phyloP scores from a whole-genome alignment of 2,888 invertebrate genomes.

The Netelia virgata region DNA sequence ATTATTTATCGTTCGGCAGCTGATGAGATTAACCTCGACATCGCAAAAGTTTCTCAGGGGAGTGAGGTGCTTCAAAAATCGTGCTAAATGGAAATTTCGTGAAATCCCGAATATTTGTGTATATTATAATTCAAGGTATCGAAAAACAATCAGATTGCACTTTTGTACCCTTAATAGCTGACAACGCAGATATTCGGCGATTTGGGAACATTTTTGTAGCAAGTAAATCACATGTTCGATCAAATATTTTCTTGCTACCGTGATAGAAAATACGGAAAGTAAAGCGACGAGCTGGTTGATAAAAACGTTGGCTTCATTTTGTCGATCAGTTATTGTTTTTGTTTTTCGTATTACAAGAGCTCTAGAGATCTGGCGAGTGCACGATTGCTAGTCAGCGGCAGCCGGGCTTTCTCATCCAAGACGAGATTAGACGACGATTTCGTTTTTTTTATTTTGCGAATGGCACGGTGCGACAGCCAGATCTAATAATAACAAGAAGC shows the following conservation, averaged over 20 bases:
- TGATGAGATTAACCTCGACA: not conserved
- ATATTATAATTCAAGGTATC: not conserved
- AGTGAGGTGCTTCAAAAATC: not conserved
- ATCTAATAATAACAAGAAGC: slow-evolving; percentile 58
- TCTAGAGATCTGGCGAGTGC: not conserved
- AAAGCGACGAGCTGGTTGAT: too few species aligned
- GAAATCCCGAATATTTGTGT: not conserved
- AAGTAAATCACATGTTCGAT: not conserved
- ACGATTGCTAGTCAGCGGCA: not conserved
- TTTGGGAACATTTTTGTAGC: not conserved
- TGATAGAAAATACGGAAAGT: too few species aligned
- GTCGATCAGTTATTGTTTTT: not conserved
- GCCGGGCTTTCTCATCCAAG: slow-evolving; percentile 49
- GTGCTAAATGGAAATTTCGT: not conserved
- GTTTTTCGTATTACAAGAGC: not conserved
- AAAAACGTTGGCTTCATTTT: not conserved
- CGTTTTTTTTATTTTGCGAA: slow-evolving; percentile 39
- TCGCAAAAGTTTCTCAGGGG: slow-evolving; percentile 24
- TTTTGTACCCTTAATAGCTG: not conserved
- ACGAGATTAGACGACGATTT: slow-evolving; percentile 60
- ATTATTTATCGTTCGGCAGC: not conserved
- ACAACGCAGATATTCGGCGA: not conserved
- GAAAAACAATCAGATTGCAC: not conserved
- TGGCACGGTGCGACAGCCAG: slow-evolving; percentile 46
- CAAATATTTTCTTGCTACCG: not conserved